phyloP scores from a whole-genome alignment of 1,140 invertebrate genomes.

The Ephestia elutella region DNA sequence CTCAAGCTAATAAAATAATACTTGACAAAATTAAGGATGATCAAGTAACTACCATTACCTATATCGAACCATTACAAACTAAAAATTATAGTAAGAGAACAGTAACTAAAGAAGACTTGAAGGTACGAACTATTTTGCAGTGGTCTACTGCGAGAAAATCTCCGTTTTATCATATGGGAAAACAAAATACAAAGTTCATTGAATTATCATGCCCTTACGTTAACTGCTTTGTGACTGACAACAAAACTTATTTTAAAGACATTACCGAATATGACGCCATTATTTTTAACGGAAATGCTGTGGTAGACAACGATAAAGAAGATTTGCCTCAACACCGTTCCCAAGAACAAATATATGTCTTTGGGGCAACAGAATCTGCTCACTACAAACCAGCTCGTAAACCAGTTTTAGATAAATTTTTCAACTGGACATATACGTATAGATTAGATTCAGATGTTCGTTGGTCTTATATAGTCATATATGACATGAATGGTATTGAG shows the following conservation, averaged over 20 bases:
- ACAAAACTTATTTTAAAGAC: slow-evolving; percentile 25
- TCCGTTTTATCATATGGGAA: slow-evolving; percentile 40
- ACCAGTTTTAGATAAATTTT: slow-evolving; percentile 40
- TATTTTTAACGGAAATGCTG: neutral
- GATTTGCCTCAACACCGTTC: slow-evolving; percentile 57
- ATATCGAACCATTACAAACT: neutral
- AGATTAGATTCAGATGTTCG: slow-evolving; percentile 78
- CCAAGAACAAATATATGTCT: neutral
- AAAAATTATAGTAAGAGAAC: neutral
- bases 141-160: slow-evolving; percentile 1
- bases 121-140: slow-evolving; percentile 1
- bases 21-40: neutral
- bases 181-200: slow-evolving; percentile 33
- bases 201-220: slow-evolving; percentile 33
- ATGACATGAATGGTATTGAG: slow-evolving; percentile 36
- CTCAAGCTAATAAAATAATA: neutral
- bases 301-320: slow-evolving; percentile 29
- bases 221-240: slow-evolving; percentile 42
- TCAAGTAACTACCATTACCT: neutral
- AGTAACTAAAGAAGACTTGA: neutral
- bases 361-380: slow-evolving; percentile 46
- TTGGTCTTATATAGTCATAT: slow-evolving; percentile 69
- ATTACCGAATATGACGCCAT: slow-evolving; percentile 41
- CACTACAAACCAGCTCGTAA: no score
- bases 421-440: slow-evolving; percentile 82